Base-by-base conservation (phyloP, 1,140 invertebrate species). In the Samia ricini region DNA sequence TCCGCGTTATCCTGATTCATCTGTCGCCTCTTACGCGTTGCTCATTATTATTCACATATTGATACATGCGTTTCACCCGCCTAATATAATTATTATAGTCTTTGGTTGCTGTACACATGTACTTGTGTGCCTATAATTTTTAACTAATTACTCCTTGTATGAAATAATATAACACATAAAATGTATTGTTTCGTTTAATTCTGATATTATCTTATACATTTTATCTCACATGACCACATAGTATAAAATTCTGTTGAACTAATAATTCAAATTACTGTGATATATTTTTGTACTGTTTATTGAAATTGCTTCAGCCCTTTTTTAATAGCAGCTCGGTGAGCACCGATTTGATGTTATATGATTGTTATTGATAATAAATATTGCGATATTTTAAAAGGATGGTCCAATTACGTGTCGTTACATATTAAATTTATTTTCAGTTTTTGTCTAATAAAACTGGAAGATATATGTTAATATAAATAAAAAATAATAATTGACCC, bases 271-370 rank as follows among this genome's bases (percentile, higher is more conserved):
- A 88, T 87, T 88, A 79, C 85, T 89, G 87, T 89, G 87, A 89
- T 89, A 89, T 88, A 88, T 85, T 85, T 76, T 87, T 89, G 72
- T 88, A 86, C 77, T 84, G 79, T 79, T 83, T 83, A 73, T 81
- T 80, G 74, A 77, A 23, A 52, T 52, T 22, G 19, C 20, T 72
- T 75, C 51, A 51, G 20, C 21, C 51, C 10, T 19, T 20, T n/a
- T 51, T 51, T n/a, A 51, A 2, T 10, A 23, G 22, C 51, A 52
- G 51, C 22, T 52, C 51, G 10, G 6, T 52, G 3, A 23, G 6
- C 8, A 52, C 19, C 4, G 20, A 21, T 21, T 51, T 22, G 6
- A 52, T 4, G 20, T 5, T 52, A 52, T 22, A 52, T 52, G 51
- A 42, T 42, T 42, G 12, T 42, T 42, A 15, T 12, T 42, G 33